Evolutionary conservation across 2,888 invertebrate genomes (phyloP).

Genomic region (Latrodectus hesperus): DNA sequence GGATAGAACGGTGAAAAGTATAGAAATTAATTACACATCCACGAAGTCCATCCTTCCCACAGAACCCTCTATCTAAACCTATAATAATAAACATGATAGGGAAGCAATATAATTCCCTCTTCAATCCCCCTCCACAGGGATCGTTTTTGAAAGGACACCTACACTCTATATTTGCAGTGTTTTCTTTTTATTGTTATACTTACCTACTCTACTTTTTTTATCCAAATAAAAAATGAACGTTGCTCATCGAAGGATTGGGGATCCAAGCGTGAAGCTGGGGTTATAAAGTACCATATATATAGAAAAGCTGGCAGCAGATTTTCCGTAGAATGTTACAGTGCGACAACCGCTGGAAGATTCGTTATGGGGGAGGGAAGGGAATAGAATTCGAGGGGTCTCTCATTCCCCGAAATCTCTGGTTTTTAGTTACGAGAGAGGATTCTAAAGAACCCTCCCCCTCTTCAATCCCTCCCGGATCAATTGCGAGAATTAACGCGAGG

Average conservation of each 20-base stretch:
- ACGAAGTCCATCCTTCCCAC: background rate
- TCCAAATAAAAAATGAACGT: constrained; percentile 16
- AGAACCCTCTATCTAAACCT: constrained; percentile 11
- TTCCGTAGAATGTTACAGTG: constrained; percentile 32
- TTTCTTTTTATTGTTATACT: background rate
- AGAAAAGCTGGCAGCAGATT: constrained; percentile 34
- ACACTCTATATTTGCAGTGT: constrained; percentile 6
- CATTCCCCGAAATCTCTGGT: constrained; percentile 33
- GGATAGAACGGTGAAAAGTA: background rate
- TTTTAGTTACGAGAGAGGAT: constrained; percentile 32
- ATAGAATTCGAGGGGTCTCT: background rate
- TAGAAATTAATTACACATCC: background rate
- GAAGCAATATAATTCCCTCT: background rate
- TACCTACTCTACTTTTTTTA: background rate
- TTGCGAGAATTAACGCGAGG: constrained; percentile 65
- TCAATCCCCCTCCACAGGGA: constrained; percentile 2
- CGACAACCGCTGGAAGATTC: constrained; percentile 13
- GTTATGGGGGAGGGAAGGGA: background rate
- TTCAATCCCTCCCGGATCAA: constrained; percentile 41
- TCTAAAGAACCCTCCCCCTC: too few relatives aligned
- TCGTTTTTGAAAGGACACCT: constrained; percentile 39
- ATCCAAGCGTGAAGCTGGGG: constrained; percentile 59
- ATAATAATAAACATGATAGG: constrained; percentile 2
- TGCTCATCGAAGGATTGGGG: constrained; percentile 50
- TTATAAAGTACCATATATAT: constrained; percentile 46